Percentiles rank a stretch among this genome's conserved stretches.
Evolutionary conservation across 2,888 invertebrate species (phyloP).

Genomic region (Gibbula magus): DNA sequence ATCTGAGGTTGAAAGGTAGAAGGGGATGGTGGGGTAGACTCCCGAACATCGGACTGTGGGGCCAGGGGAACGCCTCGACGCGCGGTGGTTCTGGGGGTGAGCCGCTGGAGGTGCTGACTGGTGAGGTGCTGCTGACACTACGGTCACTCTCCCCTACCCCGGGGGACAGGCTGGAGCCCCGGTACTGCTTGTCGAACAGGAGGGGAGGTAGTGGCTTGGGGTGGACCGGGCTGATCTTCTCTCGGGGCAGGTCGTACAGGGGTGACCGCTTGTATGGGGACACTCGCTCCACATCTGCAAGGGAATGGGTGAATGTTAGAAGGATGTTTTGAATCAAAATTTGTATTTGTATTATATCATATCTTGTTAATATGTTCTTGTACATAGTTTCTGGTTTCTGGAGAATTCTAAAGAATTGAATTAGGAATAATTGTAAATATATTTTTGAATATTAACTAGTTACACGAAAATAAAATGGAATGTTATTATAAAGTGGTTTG

Average conservation of each 20-base stretch:
- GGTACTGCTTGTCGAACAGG: conserved; percentile 8
- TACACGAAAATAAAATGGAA: no score
- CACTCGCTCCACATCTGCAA: no score
- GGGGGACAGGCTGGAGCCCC: conserved; percentile 35
- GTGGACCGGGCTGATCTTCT: conserved; percentile 3
- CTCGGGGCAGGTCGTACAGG: not conserved
- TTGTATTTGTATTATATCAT: no score
- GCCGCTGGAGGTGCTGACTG: not conserved
- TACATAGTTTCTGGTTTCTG: no score
- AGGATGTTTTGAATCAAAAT: no score
- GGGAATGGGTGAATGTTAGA: no score
- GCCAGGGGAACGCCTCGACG: conserved; percentile 36
- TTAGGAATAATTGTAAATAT: no score
- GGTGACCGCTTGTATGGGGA: not conserved
- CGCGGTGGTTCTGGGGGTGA: conserved; percentile 25
- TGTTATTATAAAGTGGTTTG: no score
- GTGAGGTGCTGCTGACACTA: conserved; percentile 26
- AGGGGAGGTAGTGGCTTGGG: not conserved
- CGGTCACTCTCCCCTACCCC: conserved; percentile 42
- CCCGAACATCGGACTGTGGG: not conserved
- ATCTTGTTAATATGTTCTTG: no score
- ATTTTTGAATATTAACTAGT: no score
- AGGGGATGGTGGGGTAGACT: conserved; percentile 29
- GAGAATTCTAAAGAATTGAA: no score
- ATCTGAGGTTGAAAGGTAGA: conserved; percentile 24